Evolutionary conservation across 2,888 invertebrate genomes (phyloP), one percentile per base, ranked within the genome.

Genomic region (Drosophila falleni): DNA sequence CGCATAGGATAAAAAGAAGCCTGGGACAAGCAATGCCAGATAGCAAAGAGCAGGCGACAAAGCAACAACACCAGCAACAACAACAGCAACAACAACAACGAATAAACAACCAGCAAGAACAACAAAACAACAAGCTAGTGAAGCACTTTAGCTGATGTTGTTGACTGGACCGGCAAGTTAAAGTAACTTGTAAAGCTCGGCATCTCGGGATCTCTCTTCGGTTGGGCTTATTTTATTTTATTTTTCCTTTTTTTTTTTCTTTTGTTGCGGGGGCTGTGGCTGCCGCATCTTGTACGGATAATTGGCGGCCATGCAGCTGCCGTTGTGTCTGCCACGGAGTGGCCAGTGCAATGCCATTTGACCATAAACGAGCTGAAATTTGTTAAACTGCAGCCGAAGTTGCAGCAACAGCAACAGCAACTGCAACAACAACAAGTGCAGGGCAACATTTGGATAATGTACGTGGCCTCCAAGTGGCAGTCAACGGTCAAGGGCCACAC

Each of bases 311-410:
- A 85, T 72, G 87, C 71, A 72, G 90, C 81, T 87, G 90, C 88
- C 86, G 81, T 74, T 81, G 81, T 79, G 86, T 85, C 89, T 87
- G 73, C 77, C 80, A 60, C 62, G 39, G 44, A 64, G 42, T 11
- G 19, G 81, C 63, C 72, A 66, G 81, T 88, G 80, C 83, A 78
- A 73, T 89, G 90, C 86, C 90, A 90, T 89, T 90, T 90, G 91
- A 90, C 90, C 89, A 89, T 89, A 89, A 90, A 89, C 88, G 90
- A 89, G 80, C 78, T 79, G 72, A 89, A 90, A 90, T 90, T 90
- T 89, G 89, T 90, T 87, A 74, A 87, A 78, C 74, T 74, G 68
- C 70, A 66, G 49, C 73, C 31, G 6, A 16, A 69, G 51, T 56
- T 42, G 49, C 59, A 56, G 15, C 59, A 60, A 60, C 50, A 31